Base-by-base conservation (phyloP, 2,113 vertebrate genomes). In the Hypanus sabinus region DNA sequence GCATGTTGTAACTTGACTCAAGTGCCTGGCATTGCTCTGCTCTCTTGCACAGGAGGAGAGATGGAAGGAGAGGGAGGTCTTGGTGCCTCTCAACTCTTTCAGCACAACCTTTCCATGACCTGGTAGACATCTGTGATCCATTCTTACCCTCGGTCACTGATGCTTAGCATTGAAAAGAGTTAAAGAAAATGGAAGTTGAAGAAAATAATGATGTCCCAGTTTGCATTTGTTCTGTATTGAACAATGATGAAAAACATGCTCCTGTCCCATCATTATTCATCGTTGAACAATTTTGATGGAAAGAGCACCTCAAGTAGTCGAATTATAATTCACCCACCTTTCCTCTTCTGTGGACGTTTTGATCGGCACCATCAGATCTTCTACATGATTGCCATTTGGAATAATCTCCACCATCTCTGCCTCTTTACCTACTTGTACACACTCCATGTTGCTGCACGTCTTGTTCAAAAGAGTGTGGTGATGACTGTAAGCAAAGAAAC, bases 341-440 rank as follows among this genome's bases (percentile, higher is more conserved):
- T 96, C 96, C 87, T 94, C 94, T 0, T 95, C 91, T n/a, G 96
- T 33, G 0, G 85, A 87, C 2, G 96, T 94, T 36, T 94, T 0
- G 5, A 95, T 0, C 0, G 94, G 95, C 0, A 95, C 0, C 0
- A 94, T 95, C 0, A 96, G 95, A 0, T 94, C 87, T 0, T 96
- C 94, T 0, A 94, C 0, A 3, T 97, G 97, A 80, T 97, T 97
- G 94, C 97, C 97, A 0, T 97, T 97, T 94, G 97, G 97, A 70
- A 97, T 96, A 95, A 97, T 95, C 36, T 97, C 97, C 94, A 97
- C 96, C 97, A 97, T 97, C 95, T 97, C 97, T 0, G 96, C 95
- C 95, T 97, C 96, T 79, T 97, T 94, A 65, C 96, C 95, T 0
- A 94, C n/a, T 0, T 96, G 95, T 0, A 79, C 94, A 57, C 94